Evolutionary conservation across 2,888 invertebrate genomes (phyloP).

Genomic region (Resseliella maxima): DNA sequence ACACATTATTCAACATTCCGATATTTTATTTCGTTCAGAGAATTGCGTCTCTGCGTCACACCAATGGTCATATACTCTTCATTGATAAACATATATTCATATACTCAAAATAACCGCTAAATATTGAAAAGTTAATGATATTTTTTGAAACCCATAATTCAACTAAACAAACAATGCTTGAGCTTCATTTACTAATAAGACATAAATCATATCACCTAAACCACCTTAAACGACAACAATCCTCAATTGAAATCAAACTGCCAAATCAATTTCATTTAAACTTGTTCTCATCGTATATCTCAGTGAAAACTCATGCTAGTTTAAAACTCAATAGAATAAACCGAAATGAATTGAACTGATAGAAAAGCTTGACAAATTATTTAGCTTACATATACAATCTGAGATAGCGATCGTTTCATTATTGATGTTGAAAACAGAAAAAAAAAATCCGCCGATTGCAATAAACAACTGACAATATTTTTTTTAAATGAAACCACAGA

Average conservation of each 20-base stretch:
- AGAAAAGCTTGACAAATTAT: neutral
- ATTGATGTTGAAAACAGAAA: neutral
- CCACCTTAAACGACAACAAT: neutral
- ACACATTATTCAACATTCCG: neutral
- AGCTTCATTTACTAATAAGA: conserved; percentile 16
- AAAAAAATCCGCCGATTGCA: conserved; percentile 32
- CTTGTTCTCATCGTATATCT: neutral
- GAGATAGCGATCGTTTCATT: neutral
- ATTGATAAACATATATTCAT: conserved; percentile 39
- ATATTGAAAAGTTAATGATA: neutral
- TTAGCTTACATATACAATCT: no score
- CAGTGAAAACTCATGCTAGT: no score
- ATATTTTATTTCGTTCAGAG: neutral
- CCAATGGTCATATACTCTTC: neutral
- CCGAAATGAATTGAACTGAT: neutral
- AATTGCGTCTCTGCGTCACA: neutral
- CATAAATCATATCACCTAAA: conserved; percentile 38
- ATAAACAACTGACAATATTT: conserved; percentile 45
- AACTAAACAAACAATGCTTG: conserved; percentile 13
- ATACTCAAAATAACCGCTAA: conserved; percentile 13
- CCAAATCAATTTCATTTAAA: neutral
- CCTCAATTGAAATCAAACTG: conserved; percentile 16
- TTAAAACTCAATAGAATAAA: neutral
- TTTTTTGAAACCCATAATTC: conserved; percentile 35
- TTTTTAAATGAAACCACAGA: neutral